phyloP scores from a whole-genome alignment of 2,888 invertebrate species.

The Saturnia pavonia region DNA sequence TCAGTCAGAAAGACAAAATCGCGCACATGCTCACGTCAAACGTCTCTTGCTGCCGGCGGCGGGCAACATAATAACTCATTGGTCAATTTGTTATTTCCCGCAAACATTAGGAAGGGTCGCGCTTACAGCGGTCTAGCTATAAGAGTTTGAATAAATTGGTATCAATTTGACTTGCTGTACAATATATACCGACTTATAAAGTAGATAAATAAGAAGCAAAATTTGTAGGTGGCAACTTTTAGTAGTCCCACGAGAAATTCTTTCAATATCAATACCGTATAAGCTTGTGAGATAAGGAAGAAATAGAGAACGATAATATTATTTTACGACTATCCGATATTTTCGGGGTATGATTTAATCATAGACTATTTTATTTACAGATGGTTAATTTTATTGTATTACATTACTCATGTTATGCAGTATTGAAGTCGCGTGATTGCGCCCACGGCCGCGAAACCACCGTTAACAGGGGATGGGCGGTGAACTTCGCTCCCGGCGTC shows the following conservation, averaged over 20 bases:
- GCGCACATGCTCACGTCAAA: too few species aligned
- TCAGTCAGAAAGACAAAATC: too few species aligned
- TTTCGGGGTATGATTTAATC: constrained; percentile 23
- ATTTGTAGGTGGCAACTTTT: not conserved
- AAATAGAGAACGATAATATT: constrained; percentile 38
- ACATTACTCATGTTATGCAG: not conserved
- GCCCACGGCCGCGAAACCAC: too few species aligned
- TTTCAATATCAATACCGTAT: constrained; percentile 40
- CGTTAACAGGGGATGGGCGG: too few species aligned
- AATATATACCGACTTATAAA: not conserved
- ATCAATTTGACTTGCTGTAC: not conserved
- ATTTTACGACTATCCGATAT: constrained; percentile 35
- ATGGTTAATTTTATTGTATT: not conserved
- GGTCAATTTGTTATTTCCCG: too few species aligned
- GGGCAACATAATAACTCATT: too few species aligned
- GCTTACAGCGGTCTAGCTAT: too few species aligned
- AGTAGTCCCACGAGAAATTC: constrained; percentile 37
- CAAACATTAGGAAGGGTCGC: too few species aligned
- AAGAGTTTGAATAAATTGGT: not conserved
- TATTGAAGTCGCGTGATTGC: too few species aligned
- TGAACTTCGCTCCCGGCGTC: too few species aligned
- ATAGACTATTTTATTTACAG: not conserved
- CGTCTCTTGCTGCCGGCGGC: too few species aligned
- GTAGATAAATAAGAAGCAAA: not conserved
- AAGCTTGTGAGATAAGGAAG: constrained; percentile 27